Evolutionary conservation across 1,140 invertebrate species (phyloP).

Genomic region (Limonius californicus): DNA sequence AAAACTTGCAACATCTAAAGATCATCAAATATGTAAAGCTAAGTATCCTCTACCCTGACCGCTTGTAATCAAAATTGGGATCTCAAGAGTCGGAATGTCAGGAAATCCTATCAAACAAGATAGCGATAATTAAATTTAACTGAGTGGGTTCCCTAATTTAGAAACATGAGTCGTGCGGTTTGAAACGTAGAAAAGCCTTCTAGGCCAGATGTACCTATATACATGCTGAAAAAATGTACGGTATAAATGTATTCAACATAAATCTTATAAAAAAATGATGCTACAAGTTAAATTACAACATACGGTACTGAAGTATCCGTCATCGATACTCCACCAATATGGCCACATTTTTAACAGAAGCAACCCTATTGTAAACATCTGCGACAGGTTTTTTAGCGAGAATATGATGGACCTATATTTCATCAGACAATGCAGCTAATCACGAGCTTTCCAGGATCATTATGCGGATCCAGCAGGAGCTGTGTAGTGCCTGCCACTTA

Average conservation of each 20-base stretch:
- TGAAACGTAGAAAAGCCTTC: too few relatives aligned
- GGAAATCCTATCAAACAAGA: neutral
- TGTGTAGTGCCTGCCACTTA: conserved; percentile 36
- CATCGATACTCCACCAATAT: conserved; percentile 28
- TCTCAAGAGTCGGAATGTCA: conserved; percentile 3
- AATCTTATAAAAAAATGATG: neutral
- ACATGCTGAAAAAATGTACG: neutral
- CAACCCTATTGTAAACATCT: conserved; percentile 39
- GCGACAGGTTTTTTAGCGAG: conserved; percentile 38
- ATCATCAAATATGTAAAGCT: conserved; percentile 2
- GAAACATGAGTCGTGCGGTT: neutral
- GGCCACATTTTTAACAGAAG: conserved; percentile 34
- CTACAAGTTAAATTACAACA: neutral
- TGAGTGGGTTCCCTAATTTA: conserved; percentile 2
- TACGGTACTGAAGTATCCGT: conserved; percentile 11
- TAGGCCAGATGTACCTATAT: neutral
- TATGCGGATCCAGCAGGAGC: conserved; percentile 12
- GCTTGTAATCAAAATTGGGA: conserved; percentile 9
- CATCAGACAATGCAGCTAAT: conserved; percentile 39
- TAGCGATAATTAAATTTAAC: conserved; percentile 7
- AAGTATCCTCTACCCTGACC: conserved; percentile 7
- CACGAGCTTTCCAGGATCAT: conserved; percentile 26
- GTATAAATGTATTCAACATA: neutral
- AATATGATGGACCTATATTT: conserved; percentile 35
- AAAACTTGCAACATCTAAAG: neutral